A percentile compares a stretch with the other conserved stretches of the same genome.
phyloP scores from a whole-genome alignment of 2,113 vertebrate genomes.

The Pterophyllum scalare region DNA sequence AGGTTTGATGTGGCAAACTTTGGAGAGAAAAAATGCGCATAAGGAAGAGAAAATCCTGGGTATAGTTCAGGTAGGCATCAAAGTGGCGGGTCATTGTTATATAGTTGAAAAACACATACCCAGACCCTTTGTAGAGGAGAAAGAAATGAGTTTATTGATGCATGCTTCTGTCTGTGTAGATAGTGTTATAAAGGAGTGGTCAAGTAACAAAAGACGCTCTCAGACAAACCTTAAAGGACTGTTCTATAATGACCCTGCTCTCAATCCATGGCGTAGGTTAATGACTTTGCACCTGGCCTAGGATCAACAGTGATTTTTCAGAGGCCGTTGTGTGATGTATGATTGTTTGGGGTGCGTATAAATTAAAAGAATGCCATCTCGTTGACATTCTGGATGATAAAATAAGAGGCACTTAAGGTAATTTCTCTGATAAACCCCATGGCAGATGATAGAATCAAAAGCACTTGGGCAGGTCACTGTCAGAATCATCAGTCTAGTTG shows the following conservation, averaged over 20 bases:
- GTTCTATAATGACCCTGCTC: constrained; percentile 85
- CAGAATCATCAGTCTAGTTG: constrained; percentile 88
- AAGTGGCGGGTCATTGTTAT: not conserved
- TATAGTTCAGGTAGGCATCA: not conserved
- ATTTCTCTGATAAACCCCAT: constrained; percentile 91
- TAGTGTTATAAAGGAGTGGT: constrained; percentile 69
- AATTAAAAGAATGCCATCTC: constrained; percentile 91
- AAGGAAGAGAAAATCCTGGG: constrained; percentile 7
- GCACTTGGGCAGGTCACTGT: constrained; percentile 85
- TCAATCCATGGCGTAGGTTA: constrained; percentile 85
- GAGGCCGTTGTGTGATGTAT: constrained; percentile 86
- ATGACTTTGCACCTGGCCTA: constrained; percentile 88
- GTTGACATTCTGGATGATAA: constrained; percentile 92
- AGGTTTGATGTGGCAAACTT: not conserved
- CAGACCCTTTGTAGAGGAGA: constrained; percentile 21
- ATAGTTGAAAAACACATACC: constrained; percentile 39
- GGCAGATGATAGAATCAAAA: constrained; percentile 91
- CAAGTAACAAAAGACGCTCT: constrained; percentile 68
- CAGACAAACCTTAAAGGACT: constrained; percentile 80
- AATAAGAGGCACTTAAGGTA: constrained; percentile 98
- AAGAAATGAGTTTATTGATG: constrained; percentile 76
- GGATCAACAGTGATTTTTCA: constrained; percentile 87
- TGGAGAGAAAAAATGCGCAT: not conserved
- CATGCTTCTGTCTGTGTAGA: constrained; percentile 59
- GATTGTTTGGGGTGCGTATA: constrained; percentile 87